These are phyloP conservation scores for Drosophila suboccidentalis DNA, from an alignment of 2,888 invertebrate species.

Conservation along the genomic window DNA sequence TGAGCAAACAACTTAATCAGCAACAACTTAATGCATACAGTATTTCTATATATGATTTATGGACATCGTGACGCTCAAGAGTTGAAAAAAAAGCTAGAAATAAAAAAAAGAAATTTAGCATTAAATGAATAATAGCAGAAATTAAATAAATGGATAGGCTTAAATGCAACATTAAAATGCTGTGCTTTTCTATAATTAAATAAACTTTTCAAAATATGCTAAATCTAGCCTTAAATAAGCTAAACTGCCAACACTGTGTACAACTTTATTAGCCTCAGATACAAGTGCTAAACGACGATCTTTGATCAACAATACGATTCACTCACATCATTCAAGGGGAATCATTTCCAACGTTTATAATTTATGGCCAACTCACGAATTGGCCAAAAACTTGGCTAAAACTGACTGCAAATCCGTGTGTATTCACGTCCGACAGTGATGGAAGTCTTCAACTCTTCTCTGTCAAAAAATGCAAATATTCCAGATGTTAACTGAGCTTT, in stretches of 20 bases:
- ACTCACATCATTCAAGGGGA: neutral
- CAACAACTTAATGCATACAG: neutral
- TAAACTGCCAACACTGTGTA: neutral
- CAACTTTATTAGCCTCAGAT: conserved; percentile 1
- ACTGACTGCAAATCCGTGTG: conserved; percentile 25
- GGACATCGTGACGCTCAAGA: neutral
- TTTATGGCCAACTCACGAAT: neutral
- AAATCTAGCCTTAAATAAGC: neutral
- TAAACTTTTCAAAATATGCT: neutral
- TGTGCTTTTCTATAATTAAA: neutral
- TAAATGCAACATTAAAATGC: too few species aligned
- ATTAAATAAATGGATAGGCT: neutral
- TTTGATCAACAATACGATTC: neutral
- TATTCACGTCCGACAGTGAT: conserved; percentile 38
- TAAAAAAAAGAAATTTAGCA: neutral
- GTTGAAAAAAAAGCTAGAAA: neutral
- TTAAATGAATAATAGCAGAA: neutral
- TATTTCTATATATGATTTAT: conserved; percentile 1
- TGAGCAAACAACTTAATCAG: conserved; percentile 1
- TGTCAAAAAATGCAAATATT: conserved; percentile 38
- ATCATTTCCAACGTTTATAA: neutral
- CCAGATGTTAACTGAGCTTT: conserved; percentile 12
- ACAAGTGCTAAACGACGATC: neutral
- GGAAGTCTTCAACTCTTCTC: conserved; percentile 13
- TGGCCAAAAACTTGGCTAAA: neutral